These are phyloP conservation scores for Prunella fulvescens DNA, from an alignment of 2,113 vertebrate genomes.

Conservation along the genomic window DNA sequence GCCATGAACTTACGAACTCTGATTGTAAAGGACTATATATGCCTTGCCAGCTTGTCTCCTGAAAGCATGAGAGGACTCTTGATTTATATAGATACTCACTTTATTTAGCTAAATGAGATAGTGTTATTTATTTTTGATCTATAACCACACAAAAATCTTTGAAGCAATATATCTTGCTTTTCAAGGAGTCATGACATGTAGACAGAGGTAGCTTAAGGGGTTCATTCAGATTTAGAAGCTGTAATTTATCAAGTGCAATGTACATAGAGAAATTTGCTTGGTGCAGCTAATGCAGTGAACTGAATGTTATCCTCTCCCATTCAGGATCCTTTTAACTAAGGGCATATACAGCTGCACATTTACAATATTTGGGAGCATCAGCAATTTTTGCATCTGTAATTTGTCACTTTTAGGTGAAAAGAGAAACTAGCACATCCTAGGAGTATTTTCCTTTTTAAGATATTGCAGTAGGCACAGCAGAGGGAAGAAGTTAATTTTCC, in stretches of 20 bases:
- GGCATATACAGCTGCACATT: not conserved
- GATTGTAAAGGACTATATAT: not conserved
- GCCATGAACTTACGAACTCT: not conserved
- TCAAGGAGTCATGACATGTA: constrained; percentile 10
- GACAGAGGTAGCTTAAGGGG: constrained; percentile 8
- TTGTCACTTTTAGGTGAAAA: constrained; percentile 11
- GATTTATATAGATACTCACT: constrained; percentile 52
- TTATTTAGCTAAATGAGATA: constrained; percentile 56
- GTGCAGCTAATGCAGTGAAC: constrained; percentile 20
- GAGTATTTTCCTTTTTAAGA: not conserved
- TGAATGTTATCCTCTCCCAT: not conserved
- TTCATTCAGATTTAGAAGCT: constrained; percentile 40
- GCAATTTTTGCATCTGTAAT: constrained; percentile 5
- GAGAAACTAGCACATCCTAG: not conserved
- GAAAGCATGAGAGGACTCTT: not conserved
- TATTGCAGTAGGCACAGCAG: not conserved
- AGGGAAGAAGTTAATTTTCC: not conserved
- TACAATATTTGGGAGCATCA: not conserved
- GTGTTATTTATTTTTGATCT: constrained; percentile 58
- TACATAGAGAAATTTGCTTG: constrained; percentile 39
- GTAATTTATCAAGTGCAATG: constrained; percentile 38
- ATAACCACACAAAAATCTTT: constrained; percentile 41
- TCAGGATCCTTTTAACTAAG: not conserved
- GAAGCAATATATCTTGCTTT: constrained; percentile 52
- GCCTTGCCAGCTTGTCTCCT: not conserved